Base-by-base conservation (phyloP, 2,797 vertebrate species). In the Xyrichtys novacula region DNA sequence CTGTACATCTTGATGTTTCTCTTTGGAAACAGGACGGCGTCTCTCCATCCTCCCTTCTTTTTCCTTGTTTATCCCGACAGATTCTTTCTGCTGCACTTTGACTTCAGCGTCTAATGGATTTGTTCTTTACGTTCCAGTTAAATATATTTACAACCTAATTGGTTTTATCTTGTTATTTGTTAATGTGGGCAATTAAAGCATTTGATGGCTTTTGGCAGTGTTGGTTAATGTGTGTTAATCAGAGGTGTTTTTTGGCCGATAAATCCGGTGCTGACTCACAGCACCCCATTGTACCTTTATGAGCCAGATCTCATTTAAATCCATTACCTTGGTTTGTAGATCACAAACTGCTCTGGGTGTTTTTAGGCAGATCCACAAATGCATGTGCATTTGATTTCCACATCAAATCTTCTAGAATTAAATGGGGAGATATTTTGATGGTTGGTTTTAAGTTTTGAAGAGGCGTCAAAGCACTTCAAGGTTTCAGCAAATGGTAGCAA, bases 211-310 rank as follows among this genome's bases (percentile, higher is more conserved):
- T 26, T 19, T 42, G 39, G 49, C 62, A 40, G 14, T 3, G n/a
- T 39, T 44, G 9, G 29, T 12, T 60, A 31, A 9, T 17, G 2
- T 47, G 26, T 39, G 14, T 60, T 31, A 46, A 55, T 72, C 32
- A 26, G 14, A 2, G 22, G 6, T 32, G 44, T 19, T 9, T 40
- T 36, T 29, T 32, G 23, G 46, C 23, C 6, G 3, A 9, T 31
- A 39, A 20, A 15, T 59, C 48, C n/a, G 59, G 46, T 48, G 59
- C 64, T 73, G 69, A 73, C 63, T 80, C 73, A 34, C 36, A 14
- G 48, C 22, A 7, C 7, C 16, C 26, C 53, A 62, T 58, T 34
- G 26, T 52, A 25, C 42, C 36, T 55, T 36, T 57, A 11, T 16
- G 19, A 12, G 46, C 28, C 66, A 66, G 47, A 40, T 63, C 42